These are phyloP conservation scores for Tyrophagus putrescentiae DNA, from an alignment of 1,140 invertebrate species.

Conservation along the genomic window DNA sequence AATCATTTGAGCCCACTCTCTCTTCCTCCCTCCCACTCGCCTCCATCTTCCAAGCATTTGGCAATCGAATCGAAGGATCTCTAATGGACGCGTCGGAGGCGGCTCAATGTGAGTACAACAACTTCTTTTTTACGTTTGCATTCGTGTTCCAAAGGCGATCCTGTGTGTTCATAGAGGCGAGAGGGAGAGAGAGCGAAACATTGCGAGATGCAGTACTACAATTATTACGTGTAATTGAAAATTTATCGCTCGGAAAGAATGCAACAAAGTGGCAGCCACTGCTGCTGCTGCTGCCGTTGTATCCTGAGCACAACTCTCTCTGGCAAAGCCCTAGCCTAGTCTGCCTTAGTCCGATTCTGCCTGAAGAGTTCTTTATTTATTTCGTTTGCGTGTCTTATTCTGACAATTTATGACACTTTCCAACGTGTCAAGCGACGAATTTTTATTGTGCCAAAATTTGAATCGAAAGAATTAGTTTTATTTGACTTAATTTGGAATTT, in stretches of 20 bases:
- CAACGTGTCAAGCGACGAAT: not conserved
- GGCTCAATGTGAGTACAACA: not conserved
- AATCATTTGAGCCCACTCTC: no score
- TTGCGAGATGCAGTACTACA: not conserved
- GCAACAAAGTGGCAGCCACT: no score
- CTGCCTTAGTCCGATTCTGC: no score
- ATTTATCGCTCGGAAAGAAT: conserved; percentile 12
- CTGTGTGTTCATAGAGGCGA: not conserved
- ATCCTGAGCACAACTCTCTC: no score
- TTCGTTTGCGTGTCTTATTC: not conserved
- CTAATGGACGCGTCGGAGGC: no score
- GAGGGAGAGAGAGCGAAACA: not conserved
- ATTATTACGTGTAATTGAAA: conserved; percentile 11
- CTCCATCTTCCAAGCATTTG: no score
- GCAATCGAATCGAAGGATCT: no score
- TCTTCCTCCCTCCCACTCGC: no score
- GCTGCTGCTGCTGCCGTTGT: no score
- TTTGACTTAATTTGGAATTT: conserved; percentile 16
- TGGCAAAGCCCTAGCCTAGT: no score
- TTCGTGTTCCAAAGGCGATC: not conserved
- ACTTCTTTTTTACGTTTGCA: not conserved
- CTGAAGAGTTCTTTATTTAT: no score
- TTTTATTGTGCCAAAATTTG: not conserved
- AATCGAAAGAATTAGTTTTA: conserved; percentile 12
- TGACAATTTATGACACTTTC: conserved; percentile 8